Conservation (phyloP, 2,888 invertebrate species). For the Nemoura dubitans region DNA sequence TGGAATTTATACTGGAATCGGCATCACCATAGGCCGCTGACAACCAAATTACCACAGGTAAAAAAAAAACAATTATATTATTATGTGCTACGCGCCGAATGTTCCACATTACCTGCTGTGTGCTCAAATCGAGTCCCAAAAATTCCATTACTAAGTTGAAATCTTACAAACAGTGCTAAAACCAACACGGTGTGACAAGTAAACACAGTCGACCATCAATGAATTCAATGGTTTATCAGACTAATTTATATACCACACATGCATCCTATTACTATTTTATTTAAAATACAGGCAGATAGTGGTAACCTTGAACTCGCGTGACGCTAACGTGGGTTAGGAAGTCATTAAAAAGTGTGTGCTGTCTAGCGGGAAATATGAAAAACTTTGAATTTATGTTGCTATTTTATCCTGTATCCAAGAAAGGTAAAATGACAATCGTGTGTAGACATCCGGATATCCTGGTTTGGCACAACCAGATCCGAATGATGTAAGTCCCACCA, state of each 20-base stretch:
- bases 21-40: no score
- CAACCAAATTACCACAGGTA: background rate
- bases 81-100: background rate
- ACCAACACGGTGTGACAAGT: background rate
- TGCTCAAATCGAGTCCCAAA: slow-evolving; percentile 87
- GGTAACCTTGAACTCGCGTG: background rate
- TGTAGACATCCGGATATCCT: slow-evolving; percentile 90
- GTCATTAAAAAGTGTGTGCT: slow-evolving; percentile 19
- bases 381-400: slow-evolving; percentile 38
- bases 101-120: slow-evolving; percentile 74
- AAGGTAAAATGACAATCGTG: slow-evolving; percentile 82
- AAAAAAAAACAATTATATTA: no score
- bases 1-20: no score
- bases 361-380: background rate
- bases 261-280: background rate
- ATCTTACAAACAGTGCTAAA: background rate
- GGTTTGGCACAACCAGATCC: slow-evolving; percentile 91
- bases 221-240: slow-evolving; percentile 7
- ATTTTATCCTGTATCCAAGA: slow-evolving; percentile 74
- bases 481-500: slow-evolving; percentile 90
- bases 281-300: background rate
- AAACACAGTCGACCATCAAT: background rate
- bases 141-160: slow-evolving; percentile 58
- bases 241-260: slow-evolving; percentile 1
- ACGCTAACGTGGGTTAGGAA: background rate